Conservation (phyloP, 2,113 vertebrate species). For the Antechinus stuartii region DNA sequence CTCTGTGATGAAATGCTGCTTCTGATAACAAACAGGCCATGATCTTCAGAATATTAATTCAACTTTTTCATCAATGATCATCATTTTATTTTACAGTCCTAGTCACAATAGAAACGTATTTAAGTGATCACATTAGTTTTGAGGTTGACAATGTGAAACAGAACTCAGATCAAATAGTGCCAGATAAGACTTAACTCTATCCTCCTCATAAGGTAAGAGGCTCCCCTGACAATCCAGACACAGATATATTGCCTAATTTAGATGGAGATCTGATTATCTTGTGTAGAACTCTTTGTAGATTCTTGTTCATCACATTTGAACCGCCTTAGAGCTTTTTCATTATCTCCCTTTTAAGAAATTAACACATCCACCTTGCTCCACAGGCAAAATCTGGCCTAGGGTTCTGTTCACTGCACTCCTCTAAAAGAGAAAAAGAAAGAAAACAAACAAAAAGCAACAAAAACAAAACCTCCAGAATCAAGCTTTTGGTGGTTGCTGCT, state of each 20-base stretch:
- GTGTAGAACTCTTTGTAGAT: slow-evolving; percentile 25
- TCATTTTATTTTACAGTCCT: slow-evolving; percentile 26
- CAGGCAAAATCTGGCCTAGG: neutral
- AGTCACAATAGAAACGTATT: slow-evolving; percentile 45
- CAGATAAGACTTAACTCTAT: slow-evolving; percentile 46
- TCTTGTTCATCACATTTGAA: neutral
- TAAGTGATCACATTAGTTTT: slow-evolving; percentile 19
- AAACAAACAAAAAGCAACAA: neutral
- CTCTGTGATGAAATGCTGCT: neutral
- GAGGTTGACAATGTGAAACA: slow-evolving; percentile 24
- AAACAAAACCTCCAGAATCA: neutral
- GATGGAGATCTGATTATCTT: slow-evolving; percentile 46
- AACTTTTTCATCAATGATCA: slow-evolving; percentile 36
- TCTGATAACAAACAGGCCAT: neutral
- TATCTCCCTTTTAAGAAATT: neutral
- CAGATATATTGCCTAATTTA: slow-evolving; percentile 71
- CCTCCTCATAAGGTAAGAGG: slow-evolving; percentile 40
- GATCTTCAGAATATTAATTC: slow-evolving; percentile 44
- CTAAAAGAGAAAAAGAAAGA: slow-evolving; percentile 1
- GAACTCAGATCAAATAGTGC: slow-evolving; percentile 45
- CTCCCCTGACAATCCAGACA: slow-evolving; percentile 54
- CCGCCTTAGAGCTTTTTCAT: neutral
- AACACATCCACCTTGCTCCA: neutral
- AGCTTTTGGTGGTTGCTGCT: neutral
- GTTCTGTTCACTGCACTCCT: neutral